A percentile compares a stretch with the other conserved stretches of the same genome.
Conservation (phyloP, 2,888 invertebrate species). For the Catocala fraxini region DNA sequence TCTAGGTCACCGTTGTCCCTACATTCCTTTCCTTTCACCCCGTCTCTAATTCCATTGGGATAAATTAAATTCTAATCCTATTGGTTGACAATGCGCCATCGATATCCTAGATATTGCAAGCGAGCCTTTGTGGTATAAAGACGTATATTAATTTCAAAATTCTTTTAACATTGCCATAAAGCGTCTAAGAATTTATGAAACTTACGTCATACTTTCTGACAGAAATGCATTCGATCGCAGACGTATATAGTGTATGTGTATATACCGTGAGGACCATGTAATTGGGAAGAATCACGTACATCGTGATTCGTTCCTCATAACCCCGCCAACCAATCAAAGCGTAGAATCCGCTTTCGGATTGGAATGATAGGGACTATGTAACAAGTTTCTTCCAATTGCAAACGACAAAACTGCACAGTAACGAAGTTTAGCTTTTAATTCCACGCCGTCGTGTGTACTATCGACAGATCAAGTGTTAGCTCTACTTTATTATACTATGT, state of each 20-base stretch:
- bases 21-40: too few relatives aligned
- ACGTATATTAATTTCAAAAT: too few relatives aligned
- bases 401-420: conserved; percentile 80
- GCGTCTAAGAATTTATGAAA: too few relatives aligned
- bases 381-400: conserved; percentile 85
- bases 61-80: too few relatives aligned
- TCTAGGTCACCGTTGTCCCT: too few relatives aligned
- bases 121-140: too few relatives aligned
- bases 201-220: too few relatives aligned
- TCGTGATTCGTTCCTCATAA: conserved; percentile 64
- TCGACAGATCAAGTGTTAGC: conserved; percentile 39
- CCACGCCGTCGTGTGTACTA: conserved; percentile 62
- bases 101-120: too few relatives aligned
- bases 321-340: conserved; percentile 81
- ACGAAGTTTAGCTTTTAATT: conserved; percentile 85
- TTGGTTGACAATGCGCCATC: too few relatives aligned
- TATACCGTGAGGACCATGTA: conserved; percentile 30
- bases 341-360: conserved; percentile 83
- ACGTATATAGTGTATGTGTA: conserved; percentile 8
- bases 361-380: conserved; percentile 81
- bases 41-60: too few relatives aligned
- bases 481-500: neutral
- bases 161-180: too few relatives aligned
- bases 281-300: conserved; percentile 66
- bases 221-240: conserved; percentile 1